phyloP scores from a whole-genome alignment of 2,113 vertebrate species.

The Rhinolophus sinicus region DNA sequence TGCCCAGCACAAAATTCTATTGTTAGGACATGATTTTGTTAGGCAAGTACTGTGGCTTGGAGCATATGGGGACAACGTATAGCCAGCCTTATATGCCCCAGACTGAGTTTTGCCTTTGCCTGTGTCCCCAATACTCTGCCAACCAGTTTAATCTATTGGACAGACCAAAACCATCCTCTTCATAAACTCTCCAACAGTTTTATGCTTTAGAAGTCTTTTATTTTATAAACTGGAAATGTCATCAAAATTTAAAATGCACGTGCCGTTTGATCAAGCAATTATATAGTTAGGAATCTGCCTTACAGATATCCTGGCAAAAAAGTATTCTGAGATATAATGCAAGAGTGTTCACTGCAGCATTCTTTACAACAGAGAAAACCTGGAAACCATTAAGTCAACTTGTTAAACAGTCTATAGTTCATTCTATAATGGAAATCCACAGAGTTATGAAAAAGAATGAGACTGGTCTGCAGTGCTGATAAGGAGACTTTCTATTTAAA shows the following conservation, averaged over 20 bases:
- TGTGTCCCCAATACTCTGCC: background rate
- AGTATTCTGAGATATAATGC: rapidly evolving
- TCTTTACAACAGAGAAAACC: background rate
- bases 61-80: background rate
- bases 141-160: background rate
- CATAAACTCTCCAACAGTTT: background rate
- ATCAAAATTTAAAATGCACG: background rate
- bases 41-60: background rate
- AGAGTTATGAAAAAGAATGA: background rate
- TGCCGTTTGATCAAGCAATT: background rate
- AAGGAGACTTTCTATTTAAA: background rate
- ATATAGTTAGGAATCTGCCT: background rate
- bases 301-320: background rate
- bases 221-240: background rate
- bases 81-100: background rate
- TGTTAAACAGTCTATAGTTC: background rate
- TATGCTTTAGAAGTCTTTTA: background rate
- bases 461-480: background rate
- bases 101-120: background rate
- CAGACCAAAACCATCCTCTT: background rate
- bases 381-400: background rate
- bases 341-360: background rate
- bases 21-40: background rate
- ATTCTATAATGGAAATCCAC: background rate
- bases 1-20: background rate